Percentiles rank a stretch among this genome's conserved stretches.
phyloP scores from a whole-genome alignment of 1,140 invertebrate genomes.

The Pogonognathellus flavescens region DNA sequence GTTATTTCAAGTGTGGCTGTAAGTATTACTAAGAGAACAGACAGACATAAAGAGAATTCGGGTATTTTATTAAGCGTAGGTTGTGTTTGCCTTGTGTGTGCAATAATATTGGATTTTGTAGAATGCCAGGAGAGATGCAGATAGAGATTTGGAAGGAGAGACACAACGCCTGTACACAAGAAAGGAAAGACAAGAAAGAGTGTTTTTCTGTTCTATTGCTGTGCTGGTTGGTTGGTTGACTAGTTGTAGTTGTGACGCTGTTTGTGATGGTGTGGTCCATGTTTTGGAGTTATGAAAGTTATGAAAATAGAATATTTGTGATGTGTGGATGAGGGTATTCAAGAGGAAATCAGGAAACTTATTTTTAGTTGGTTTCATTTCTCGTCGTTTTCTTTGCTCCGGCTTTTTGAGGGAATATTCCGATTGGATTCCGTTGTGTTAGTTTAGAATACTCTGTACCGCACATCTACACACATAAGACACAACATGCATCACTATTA shows the following conservation, averaged over 20 bases:
- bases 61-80: too few relatives aligned
- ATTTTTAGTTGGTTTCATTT: slow-evolving; percentile 39
- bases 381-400: slow-evolving; percentile 4
- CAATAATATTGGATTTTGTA: too few relatives aligned
- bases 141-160: too few relatives aligned
- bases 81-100: too few relatives aligned
- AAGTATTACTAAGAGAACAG: too few relatives aligned
- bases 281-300: slow-evolving; percentile 35
- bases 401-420: slow-evolving; percentile 2
- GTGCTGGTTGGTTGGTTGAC: background rate
- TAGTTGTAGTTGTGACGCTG: background rate
- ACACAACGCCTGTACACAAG: too few relatives aligned
- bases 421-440: background rate
- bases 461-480: background rate
- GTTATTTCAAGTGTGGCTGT: too few relatives aligned
- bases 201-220: background rate
- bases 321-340: slow-evolving; percentile 32
- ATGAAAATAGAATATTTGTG: slow-evolving; percentile 49
- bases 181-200: too few relatives aligned
- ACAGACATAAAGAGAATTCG: too few relatives aligned
- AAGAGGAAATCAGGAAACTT: slow-evolving; percentile 32
- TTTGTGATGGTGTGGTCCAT: background rate
- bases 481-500: background rate
- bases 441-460: too few relatives aligned
- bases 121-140: too few relatives aligned